These are phyloP conservation scores for Agonum fuliginosum DNA, from an alignment of 2,888 invertebrate genomes.

Conservation along the genomic window DNA sequence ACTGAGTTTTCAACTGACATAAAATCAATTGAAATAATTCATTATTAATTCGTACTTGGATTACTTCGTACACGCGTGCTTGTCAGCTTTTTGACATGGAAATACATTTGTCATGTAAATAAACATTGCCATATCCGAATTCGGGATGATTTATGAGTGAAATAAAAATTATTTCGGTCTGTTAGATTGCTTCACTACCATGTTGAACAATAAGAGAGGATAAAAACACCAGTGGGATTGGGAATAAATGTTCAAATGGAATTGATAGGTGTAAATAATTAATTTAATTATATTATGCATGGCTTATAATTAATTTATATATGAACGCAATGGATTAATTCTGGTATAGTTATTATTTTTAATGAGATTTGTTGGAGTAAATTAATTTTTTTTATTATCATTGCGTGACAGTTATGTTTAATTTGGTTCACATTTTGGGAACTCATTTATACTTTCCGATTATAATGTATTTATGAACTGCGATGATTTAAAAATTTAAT, in stretches of 20 bases:
- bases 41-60: conserved; percentile 47
- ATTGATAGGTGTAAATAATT: conserved; percentile 37
- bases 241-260: conserved; percentile 5
- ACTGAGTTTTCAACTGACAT: conserved; percentile 1
- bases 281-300: conserved; percentile 2
- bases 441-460: background rate
- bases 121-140: conserved; percentile 36
- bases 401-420: background rate
- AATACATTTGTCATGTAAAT: conserved; percentile 49
- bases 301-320: conserved; percentile 16
- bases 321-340: background rate
- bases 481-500: background rate
- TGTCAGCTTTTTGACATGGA: conserved; percentile 48
- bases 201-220: background rate
- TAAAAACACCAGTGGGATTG: conserved; percentile 20
- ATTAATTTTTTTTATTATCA: background rate
- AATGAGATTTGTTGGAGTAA: conserved; percentile 15
- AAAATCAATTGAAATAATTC: conserved; percentile 49
- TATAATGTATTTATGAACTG: background rate
- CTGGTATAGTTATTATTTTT: conserved; percentile 23
- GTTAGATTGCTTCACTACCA: conserved; percentile 5
- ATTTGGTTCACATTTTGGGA: background rate
- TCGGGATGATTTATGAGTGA: conserved; percentile 21
- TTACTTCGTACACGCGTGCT: conserved; percentile 21
- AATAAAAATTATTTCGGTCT: conserved; percentile 34